Evolutionary conservation across 2,888 invertebrate species (phyloP).

Genomic region (Pseudanteris insignis): DNA sequence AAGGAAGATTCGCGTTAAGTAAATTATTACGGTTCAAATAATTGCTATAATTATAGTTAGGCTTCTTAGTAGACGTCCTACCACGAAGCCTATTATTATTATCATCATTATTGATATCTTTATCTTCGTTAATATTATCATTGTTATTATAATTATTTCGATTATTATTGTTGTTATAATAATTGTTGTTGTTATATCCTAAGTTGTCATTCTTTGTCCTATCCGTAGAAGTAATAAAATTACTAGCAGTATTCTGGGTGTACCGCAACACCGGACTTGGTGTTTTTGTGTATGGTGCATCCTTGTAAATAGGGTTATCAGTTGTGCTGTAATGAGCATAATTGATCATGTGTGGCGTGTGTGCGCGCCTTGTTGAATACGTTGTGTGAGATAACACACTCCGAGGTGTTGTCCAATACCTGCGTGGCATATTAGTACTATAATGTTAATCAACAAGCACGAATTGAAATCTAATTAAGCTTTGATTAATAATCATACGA

Average conservation of each 20-base stretch:
- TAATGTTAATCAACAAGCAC: conserved; percentile 15
- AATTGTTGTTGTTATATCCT: conserved; percentile 40
- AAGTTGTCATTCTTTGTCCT: conserved; percentile 43
- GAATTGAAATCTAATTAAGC: not conserved
- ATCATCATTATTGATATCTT: conserved; percentile 40
- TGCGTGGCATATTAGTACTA: conserved; percentile 50
- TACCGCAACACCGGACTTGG: conserved; percentile 50
- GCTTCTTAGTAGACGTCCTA: conserved; percentile 49
- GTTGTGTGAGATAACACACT: conserved; percentile 52
- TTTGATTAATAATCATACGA: not conserved
- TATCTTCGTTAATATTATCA: conserved; percentile 29
- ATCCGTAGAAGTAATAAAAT: conserved; percentile 51
- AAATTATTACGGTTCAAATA: conserved; percentile 47
- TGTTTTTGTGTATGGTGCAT: conserved; percentile 40
- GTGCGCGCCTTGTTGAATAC: conserved; percentile 53
- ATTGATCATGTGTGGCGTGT: conserved; percentile 51
- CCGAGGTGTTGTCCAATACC: conserved; percentile 63
- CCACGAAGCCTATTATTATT: conserved; percentile 38
- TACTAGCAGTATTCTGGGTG: conserved; percentile 53
- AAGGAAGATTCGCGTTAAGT: conserved; percentile 47
- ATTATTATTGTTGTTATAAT: conserved; percentile 18
- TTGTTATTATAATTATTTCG: conserved; percentile 33
- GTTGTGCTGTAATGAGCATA: conserved; percentile 47
- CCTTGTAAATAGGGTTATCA: conserved; percentile 42
- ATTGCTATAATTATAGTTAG: conserved; percentile 48